Evolutionary conservation across 92 coral and sea anemone species (phyloP), one percentile per base, ranked within the genome.

Genomic region (Blastomussa wellsi): DNA sequence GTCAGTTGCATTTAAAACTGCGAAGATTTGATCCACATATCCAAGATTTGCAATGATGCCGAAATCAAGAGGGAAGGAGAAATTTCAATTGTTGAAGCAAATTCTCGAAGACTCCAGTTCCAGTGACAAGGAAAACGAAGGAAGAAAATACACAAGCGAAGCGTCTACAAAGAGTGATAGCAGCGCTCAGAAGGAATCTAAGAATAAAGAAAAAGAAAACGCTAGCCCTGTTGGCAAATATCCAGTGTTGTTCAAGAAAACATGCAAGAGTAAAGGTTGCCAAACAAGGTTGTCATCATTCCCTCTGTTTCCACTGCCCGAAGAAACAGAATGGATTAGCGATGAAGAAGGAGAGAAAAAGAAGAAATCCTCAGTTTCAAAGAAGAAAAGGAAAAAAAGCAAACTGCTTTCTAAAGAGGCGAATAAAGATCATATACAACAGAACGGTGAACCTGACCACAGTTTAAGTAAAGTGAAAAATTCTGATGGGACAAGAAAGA

Each of bases 311-410:
- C 91, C 98, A 10, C 68, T 90, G 0, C 92, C 95, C 6, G 98
- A 90, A 60, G 98, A 90, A 19, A 90, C 92, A 36, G 95, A 82
- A 59, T 94, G 98, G 98, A 86, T 94, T 0, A 94, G 98, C 47
- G 98, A 92, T 20, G 91, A 64, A 26, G 94, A 88, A 13, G 91
- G 81, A 38, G 77, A 85, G 76, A 24, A 37, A 32, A 68, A 67
- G 29, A 68, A 74, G 24, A 59, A 38, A 55, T 33, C 72, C 31
- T 31, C 49, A 59, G 60, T 22, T 0, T 22, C 66, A 1, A 44
- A 71, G 53, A 52, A 31, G 80, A 90, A 82, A 49, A 81, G 44
- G 47, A 86, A 72, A 39, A 71, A 71, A 79, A 72, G 66, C 44
- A 69, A 41, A 69, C 44, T 41, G 32, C 66, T 13, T 35, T 35